A percentile compares a stretch with the other conserved stretches of the same genome.
Evolutionary conservation across 2,797 vertebrate genomes (phyloP).

Genomic region (Dromococcyx pavoninus): DNA sequence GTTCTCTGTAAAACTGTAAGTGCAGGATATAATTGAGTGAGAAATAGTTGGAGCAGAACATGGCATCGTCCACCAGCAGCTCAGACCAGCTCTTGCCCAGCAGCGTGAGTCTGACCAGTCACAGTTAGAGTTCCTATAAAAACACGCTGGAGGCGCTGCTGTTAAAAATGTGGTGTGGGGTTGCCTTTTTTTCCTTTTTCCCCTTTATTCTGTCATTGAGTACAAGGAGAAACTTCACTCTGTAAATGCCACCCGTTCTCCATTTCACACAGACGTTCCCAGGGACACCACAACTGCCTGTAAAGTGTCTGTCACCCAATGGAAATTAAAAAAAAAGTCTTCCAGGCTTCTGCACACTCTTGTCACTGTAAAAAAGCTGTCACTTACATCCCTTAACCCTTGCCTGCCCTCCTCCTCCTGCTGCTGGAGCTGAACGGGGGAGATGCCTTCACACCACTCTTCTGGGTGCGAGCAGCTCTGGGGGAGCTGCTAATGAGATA

Average conservation of each 20-base stretch:
- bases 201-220: neutral
- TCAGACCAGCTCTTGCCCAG: accelerated
- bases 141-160: neutral
- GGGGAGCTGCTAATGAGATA: accelerated
- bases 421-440: neutral
- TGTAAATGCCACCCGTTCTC: neutral
- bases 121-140: neutral
- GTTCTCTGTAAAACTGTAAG: conserved; percentile 7
- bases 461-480: neutral
- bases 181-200: neutral
- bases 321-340: neutral
- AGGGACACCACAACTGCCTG: neutral
- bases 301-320: neutral
- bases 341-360: neutral
- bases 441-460: accelerated
- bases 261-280: neutral
- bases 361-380: neutral
- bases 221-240: conserved; percentile 5
- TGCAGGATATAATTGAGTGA: neutral
- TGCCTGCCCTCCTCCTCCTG: neutral
- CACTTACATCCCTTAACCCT: neutral
- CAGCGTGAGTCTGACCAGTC: neutral
- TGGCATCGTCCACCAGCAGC: neutral
- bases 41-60: neutral
- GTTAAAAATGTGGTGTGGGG: neutral